Percentiles rank a stretch among this genome's conserved stretches.
These are phyloP conservation scores for Epistrophella euchroma DNA, from an alignment of 2,888 invertebrate genomes.

Conservation along the genomic window DNA sequence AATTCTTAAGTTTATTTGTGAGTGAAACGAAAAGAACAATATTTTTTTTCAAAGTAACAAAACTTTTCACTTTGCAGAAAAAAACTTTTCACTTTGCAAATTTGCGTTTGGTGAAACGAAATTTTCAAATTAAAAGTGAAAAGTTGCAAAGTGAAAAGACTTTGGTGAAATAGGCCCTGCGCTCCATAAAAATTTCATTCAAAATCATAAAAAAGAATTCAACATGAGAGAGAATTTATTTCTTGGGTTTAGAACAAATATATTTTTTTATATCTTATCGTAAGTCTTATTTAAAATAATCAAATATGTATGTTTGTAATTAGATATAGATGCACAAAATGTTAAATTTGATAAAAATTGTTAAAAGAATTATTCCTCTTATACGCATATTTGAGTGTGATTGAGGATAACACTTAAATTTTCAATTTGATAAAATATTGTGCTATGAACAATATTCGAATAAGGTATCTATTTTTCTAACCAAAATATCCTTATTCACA, in stretches of 20 bases:
- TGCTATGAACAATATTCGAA: background rate
- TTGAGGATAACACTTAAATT: conserved; percentile 12
- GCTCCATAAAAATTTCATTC: too few relatives aligned
- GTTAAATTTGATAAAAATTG: conserved; percentile 55
- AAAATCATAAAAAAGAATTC: background rate
- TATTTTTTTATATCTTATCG: background rate
- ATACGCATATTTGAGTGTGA: conserved; percentile 8
- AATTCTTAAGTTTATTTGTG: too few relatives aligned
- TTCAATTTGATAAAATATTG: background rate
- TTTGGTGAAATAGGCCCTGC: too few relatives aligned
- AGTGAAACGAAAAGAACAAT: too few relatives aligned
- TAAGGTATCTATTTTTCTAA: background rate
- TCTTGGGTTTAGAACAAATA: background rate
- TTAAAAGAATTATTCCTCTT: conserved; percentile 18
- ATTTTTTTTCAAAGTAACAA: too few relatives aligned
- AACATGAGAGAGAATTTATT: background rate
- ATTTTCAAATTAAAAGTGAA: too few relatives aligned
- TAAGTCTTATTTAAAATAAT: conserved; percentile 43
- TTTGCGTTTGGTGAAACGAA: too few relatives aligned
- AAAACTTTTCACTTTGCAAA: too few relatives aligned
- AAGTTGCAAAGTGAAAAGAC: too few relatives aligned
- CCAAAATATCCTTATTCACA: background rate
- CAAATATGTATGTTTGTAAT: conserved; percentile 43
- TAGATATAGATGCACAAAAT: conserved; percentile 19
- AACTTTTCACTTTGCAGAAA: too few relatives aligned